A percentile compares a stretch with the other conserved stretches of the same genome.
Evolutionary conservation across 2,797 vertebrate genomes (phyloP).

Genomic region (Poecilia gillii): DNA sequence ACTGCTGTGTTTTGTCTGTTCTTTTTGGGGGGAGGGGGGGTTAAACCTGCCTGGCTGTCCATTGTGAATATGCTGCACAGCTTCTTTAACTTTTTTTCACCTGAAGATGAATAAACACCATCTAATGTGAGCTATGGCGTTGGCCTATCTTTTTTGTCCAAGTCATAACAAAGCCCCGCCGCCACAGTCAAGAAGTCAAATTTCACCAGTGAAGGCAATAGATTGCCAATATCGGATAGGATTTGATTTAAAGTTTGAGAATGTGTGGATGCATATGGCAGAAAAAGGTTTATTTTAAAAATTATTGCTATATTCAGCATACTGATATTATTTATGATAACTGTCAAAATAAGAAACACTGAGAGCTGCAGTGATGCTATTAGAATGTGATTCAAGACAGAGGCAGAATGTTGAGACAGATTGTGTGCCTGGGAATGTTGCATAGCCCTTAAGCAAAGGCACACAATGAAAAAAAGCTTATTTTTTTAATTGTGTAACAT

Average conservation of each 20-base stretch:
- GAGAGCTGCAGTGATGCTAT: slow-evolving; percentile 3
- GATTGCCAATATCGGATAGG: not conserved
- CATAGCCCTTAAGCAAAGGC: slow-evolving; percentile 42
- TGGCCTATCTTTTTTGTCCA: too few relatives aligned
- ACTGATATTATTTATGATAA: not conserved
- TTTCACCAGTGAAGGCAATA: slow-evolving; percentile 8
- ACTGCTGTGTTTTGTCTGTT: too few relatives aligned
- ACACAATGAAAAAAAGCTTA: slow-evolving; percentile 11
- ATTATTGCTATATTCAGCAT: not conserved
- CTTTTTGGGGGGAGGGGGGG: too few relatives aligned
- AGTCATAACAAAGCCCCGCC: too few relatives aligned
- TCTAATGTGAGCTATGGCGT: too few relatives aligned
- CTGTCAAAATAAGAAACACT: slow-evolving; percentile 11
- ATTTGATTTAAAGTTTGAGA: not conserved
- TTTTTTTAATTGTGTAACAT: slow-evolving; percentile 37
- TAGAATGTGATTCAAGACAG: slow-evolving; percentile 19
- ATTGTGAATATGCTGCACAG: too few relatives aligned
- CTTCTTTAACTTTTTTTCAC: too few relatives aligned
- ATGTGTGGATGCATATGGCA: not conserved
- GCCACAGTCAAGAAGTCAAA: slow-evolving; percentile 16
- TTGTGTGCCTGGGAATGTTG: slow-evolving; percentile 28
- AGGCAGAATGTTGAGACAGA: slow-evolving; percentile 48
- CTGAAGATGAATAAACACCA: too few relatives aligned
- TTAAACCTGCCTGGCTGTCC: too few relatives aligned
- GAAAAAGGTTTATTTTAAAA: not conserved